Base-by-base conservation (phyloP, 1,140 invertebrate genomes). In the Ericerus pela region DNA sequence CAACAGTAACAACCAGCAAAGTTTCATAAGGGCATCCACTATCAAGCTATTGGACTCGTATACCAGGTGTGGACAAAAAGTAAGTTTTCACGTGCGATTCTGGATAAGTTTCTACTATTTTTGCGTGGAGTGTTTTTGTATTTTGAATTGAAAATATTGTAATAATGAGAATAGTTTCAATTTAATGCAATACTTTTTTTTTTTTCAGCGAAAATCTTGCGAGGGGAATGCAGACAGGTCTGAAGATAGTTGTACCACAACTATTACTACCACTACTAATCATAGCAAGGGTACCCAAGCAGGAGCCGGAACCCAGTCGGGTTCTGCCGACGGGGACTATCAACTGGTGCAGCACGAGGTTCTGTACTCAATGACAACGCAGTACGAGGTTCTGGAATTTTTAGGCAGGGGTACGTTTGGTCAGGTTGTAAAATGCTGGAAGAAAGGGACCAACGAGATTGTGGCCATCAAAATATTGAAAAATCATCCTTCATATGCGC, bases 401-500 rank as follows among this genome's bases (percentile, higher is more conserved):
- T 78, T 99, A 60, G 96, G 96, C 62, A 81, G 96, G 62, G 94
- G 95, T 61, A 99, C 96, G 52, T 99, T 99, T 75, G 96, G 96
- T 58, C 95, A 98, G 71, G 95, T 99, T 62, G 95, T 98, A 63
- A 99, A 99, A 76, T 99, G 96, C 72, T 99, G 96, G 96, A 99
- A 99, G 72, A 97, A 97, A 70, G 96, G 96, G 68, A 99, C 96
- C 57, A 99, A 96, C 70, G 95, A 99, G 73, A 98, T 99, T 66
- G 95, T 99, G 60, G 96, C 96, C 65, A 99, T 99, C 68, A 99
- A 99, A 78, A 99, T 99, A 68, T 75, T 99, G 27, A 99, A 99
- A 74, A 99, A 99, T 76, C 96, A 99, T 77, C 96, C 96, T 53
- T 98, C 94, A 54, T 99, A 99, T 76, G 95, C 95, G 57, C 80